phyloP scores from a whole-genome alignment of 2,797 vertebrate genomes.

The Sebastes goodei region DNA sequence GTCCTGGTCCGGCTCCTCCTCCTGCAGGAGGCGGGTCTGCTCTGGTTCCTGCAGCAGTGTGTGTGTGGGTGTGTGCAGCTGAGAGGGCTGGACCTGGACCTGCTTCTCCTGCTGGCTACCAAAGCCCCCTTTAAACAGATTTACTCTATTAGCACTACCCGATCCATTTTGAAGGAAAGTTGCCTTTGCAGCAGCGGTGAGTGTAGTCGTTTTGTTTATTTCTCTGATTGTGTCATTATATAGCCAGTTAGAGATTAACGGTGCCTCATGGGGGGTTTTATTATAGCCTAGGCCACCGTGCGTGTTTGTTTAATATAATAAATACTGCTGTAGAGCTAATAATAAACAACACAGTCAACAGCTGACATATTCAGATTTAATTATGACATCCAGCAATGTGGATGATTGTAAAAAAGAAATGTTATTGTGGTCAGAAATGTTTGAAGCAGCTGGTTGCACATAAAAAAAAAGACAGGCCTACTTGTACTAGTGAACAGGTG shows the following conservation, averaged over 20 bases:
- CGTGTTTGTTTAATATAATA: not conserved
- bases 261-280: not conserved
- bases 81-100: slow-evolving; percentile 22
- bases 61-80: not conserved
- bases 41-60: not conserved
- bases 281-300: slow-evolving; percentile 27
- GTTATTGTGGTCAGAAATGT: not conserved
- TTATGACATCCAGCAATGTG: not conserved
- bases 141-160: not conserved
- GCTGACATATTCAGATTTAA: not conserved
- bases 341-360: not conserved
- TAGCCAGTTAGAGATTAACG: slow-evolving; percentile 15
- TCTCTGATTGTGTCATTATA: no score
- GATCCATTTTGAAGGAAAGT: not conserved
- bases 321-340: not conserved
- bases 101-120: not conserved
- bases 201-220: not conserved
- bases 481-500: slow-evolving; percentile 59
- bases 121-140: slow-evolving; percentile 12
- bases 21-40: slow-evolving; percentile 8
- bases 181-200: slow-evolving; percentile 49
- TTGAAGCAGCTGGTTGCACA: not conserved
- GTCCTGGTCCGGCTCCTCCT: slow-evolving; percentile 28
- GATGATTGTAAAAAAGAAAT: not conserved
- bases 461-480: slow-evolving; percentile 33